Percentiles rank a stretch among this genome's conserved stretches.
These are phyloP conservation scores for Oreortyx pictus DNA, from an alignment of 2,797 vertebrate species.

Conservation along the genomic window DNA sequence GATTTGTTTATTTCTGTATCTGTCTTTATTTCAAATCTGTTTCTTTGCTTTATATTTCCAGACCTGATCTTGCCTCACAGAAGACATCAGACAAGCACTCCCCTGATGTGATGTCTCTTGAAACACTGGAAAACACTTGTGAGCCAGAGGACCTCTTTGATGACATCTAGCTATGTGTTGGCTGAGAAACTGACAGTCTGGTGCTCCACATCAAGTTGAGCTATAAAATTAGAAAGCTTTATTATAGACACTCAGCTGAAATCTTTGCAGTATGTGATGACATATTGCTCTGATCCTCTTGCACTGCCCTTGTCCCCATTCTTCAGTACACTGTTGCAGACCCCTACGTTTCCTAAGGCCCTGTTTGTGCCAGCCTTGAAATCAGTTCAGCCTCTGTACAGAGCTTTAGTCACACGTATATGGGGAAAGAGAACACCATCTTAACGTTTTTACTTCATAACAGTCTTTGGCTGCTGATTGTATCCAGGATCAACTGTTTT, in stretches of 20 bases:
- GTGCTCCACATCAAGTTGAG: neutral
- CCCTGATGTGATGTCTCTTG: constrained; percentile 65
- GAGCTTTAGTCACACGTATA: rapidly evolving
- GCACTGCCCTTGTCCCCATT: neutral
- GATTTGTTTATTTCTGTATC: neutral
- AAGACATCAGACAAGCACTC: constrained; percentile 10
- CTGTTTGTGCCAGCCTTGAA: neutral
- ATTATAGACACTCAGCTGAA: neutral
- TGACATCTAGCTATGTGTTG: constrained; percentile 79
- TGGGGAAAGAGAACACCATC: neutral
- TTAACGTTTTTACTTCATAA: neutral
- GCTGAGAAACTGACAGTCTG: neutral
- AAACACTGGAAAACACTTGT: constrained; percentile 76
- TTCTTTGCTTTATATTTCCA: constrained; percentile 62
- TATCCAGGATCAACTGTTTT: neutral
- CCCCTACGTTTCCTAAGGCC: neutral
- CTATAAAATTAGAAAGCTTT: neutral
- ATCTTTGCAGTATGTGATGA: neutral
- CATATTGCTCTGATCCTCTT: neutral
- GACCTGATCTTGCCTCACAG: constrained; percentile 49
- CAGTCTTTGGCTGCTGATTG: neutral
- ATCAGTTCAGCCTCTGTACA: neutral
- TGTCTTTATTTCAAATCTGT: neutral
- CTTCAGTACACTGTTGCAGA: neutral
- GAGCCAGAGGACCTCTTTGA: constrained; percentile 87